Evolutionary conservation across 2,888 invertebrate genomes (phyloP), one percentile per base, ranked within the genome.

Genomic region (Julus scanicus): DNA sequence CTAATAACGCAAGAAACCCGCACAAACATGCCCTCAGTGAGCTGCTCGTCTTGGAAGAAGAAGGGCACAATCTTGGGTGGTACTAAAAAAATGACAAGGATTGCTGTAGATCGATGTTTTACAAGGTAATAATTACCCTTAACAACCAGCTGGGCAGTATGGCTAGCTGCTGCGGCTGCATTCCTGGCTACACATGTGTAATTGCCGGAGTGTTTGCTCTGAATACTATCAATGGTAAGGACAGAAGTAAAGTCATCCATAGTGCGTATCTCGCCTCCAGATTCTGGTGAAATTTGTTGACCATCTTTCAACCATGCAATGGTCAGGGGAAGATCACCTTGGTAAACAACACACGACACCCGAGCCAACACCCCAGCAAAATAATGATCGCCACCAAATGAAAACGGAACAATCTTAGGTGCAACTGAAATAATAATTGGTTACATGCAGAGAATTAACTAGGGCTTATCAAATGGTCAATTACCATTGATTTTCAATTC

Each of bases 401-500:
- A 90, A 90, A 93, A 92, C 3, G 92, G 91, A 88, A 92, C 92
- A 48, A 93, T 92, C 44, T 91, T 90, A 4, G 93, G 93, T 5
- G 92, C 92, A 84, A 92, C 93, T 92, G 91, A 20, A 87, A 80
- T n/a, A 29, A 86, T 48, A 53, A 86, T 9, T 8, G 17, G 20
- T 48, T 8, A 86, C 44, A 49, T 44, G 13, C 44, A 63, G 29
- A 71, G 4, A 71, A 87, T 80, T 63, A 39, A 71, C 39, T 6
- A 44, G 20, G 39, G n/a, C 1, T n/a, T 17, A 0, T 44, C 11
- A 8, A 4, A 13, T 53, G 86, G 49, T n/a, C n/a, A 87, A 94
- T 94, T 95, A 95, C 95, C 95, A 95, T 95, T 95, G 92, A 95
- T 95, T 94, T 95, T 95, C 92, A 95, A 95, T 93, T 94, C 94